Evolutionary conservation across 1,140 invertebrate genomes (phyloP), one percentile per base, ranked within the genome.

Genomic region (Drosophila pachea): DNA sequence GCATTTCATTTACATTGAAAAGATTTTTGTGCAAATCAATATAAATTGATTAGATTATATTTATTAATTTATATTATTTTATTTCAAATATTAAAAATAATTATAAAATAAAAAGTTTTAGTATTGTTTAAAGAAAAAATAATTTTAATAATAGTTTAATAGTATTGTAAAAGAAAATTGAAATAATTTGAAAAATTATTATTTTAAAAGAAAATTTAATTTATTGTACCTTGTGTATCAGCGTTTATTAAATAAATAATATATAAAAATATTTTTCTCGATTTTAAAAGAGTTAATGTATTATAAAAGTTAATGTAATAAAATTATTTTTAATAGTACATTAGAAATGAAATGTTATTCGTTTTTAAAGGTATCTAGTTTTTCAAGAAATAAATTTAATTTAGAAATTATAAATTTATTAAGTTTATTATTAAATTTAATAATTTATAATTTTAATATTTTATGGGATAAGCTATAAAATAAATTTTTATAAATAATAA

Each of bases 141-240:
- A 68, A 74, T 56, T 70, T 77, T 79, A 72, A 79, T 90, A 87
- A 90, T 90, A 91, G 86, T 83, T 32, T 76, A 91, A 75, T 90
- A 91, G 90, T 91, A 79, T 77, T 77, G 74, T 74, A 58, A 79
- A 75, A 78, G 64, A 71, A 68, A 76, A 64, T 91, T 87, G 66
- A 78, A 88, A 81, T 76, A 76, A 35, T 55, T 69, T 77, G 73
- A 78, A 78, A 78, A 76, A 88, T 90, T 91, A 7, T 90, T 90
- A 74, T 78, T 86, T 42, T 56, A 81, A 89, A 90, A 91, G 90
- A 90, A 91, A 90, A 87, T 89, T 90, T 90, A 48, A 90, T n/a
- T n/a, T n/a, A n/a, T 88, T 91, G 89, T 93, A 92, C 91, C 92
- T 93, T 92, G 91, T 92, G 92, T 92, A 92, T 93, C 90, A 93